Evolutionary conservation across 1,140 invertebrate species (phyloP).

Genomic region (Aethina tumida): DNA sequence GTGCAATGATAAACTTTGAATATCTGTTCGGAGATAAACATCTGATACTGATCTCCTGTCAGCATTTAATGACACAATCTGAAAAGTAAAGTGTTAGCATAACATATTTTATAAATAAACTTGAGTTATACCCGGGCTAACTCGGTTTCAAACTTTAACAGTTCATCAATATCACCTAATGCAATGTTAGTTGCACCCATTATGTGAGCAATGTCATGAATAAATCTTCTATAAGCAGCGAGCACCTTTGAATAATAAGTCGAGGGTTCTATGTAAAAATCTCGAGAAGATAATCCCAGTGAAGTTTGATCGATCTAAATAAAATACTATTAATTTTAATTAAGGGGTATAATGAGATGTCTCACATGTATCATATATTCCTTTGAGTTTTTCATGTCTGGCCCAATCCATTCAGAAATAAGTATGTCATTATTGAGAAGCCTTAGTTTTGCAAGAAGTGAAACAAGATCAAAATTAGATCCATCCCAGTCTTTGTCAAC

Average conservation of each 20-base stretch:
- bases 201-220: slow-evolving; percentile 56
- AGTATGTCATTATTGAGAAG: slow-evolving; percentile 77
- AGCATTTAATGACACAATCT: slow-evolving; percentile 69
- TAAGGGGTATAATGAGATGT: background rate
- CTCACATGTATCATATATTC: slow-evolving; percentile 71
- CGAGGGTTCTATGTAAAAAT: slow-evolving; percentile 74
- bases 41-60: slow-evolving; percentile 67
- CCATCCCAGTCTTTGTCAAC: slow-evolving; percentile 53
- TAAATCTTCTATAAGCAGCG: slow-evolving; percentile 67
- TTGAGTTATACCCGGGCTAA: slow-evolving; percentile 51
- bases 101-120: slow-evolving; percentile 7
- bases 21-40: slow-evolving; percentile 66
- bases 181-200: slow-evolving; percentile 56
- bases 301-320: slow-evolving; percentile 72
- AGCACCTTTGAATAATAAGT: slow-evolving; percentile 58
- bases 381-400: slow-evolving; percentile 80
- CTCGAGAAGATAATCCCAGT: slow-evolving; percentile 72
- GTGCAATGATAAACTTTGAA: slow-evolving; percentile 52
- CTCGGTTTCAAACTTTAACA: slow-evolving; percentile 74
- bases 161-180: slow-evolving; percentile 51
- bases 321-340: slow-evolving; percentile 2
- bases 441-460: slow-evolving; percentile 61
- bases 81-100: slow-evolving; percentile 16
- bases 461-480: slow-evolving; percentile 61
- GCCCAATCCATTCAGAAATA: slow-evolving; percentile 73